These are phyloP conservation scores for Ooceraea biroi DNA, from an alignment of 1,140 invertebrate genomes.

Conservation along the genomic window DNA sequence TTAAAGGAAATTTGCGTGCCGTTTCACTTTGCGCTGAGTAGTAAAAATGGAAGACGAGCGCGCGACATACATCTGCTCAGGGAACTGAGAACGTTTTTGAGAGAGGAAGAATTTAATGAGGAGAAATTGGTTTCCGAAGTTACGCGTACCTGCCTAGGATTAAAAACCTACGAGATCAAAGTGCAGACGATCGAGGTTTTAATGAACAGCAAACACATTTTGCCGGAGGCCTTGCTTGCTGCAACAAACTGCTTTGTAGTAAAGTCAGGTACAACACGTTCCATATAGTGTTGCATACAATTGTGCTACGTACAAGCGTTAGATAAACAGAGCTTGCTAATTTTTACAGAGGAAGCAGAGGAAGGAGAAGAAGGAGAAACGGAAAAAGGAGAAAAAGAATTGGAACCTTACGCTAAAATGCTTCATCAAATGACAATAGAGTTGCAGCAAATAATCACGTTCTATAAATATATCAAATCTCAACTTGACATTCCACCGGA, in stretches of 20 bases:
- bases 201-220: conserved; percentile 88
- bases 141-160: conserved; percentile 87
- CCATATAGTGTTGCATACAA: conserved; percentile 18
- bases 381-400: conserved; percentile 78
- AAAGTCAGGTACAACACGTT: conserved; percentile 72
- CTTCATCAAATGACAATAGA: conserved; percentile 78
- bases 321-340: not conserved
- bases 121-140: conserved; percentile 87
- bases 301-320: not conserved
- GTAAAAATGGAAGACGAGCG: conserved; percentile 94
- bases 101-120: conserved; percentile 86
- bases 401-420: conserved; percentile 77
- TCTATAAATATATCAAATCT: conserved; percentile 83
- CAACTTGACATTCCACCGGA: conserved; percentile 81
- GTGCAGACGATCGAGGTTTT: conserved; percentile 91
- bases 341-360: conserved; percentile 73
- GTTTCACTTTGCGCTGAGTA: conserved; percentile 95
- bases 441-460: conserved; percentile 81
- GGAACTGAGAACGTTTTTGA: conserved; percentile 90
- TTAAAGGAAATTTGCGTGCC: conserved; percentile 94
- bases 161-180: conserved; percentile 91
- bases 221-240: conserved; percentile 87
- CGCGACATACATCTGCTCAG: conserved; percentile 95
- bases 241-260: conserved; percentile 86
- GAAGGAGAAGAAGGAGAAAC: conserved; percentile 79